phyloP scores from a whole-genome alignment of 2,888 invertebrate genomes.

The Ypsolopha scabrella region DNA sequence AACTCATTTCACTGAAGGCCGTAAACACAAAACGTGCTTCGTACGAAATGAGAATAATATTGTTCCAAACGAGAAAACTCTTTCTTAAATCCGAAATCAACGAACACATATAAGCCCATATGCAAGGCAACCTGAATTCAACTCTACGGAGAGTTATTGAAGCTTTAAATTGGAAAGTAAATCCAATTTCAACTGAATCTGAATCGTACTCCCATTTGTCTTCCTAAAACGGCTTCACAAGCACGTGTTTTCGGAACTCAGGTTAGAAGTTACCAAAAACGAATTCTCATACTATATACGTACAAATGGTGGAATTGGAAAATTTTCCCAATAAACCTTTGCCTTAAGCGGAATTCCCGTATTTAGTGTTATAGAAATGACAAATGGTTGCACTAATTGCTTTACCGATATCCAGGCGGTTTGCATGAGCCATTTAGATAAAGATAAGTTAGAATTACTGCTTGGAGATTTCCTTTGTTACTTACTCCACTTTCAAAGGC shows the following conservation, averaged over 20 bases:
- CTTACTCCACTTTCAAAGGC: no score
- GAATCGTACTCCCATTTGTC: background rate
- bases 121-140: no score
- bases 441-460: constrained; percentile 42
- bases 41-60: constrained; percentile 15
- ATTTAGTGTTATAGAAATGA: constrained; percentile 24
- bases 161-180: background rate
- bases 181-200: background rate
- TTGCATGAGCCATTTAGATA: constrained; percentile 52
- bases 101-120: no score
- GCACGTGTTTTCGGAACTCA: background rate
- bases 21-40: constrained; percentile 25
- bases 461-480: constrained; percentile 12
- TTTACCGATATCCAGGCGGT: constrained; percentile 36
- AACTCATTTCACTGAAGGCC: constrained; percentile 22
- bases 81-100: background rate
- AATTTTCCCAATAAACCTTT: constrained; percentile 54
- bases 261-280: background rate
- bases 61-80: background rate
- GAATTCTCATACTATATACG: background rate
- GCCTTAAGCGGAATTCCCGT: constrained; percentile 32
- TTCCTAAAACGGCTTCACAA: background rate
- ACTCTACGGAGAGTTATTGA: no score
- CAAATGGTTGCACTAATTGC: constrained; percentile 49
- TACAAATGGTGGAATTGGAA: background rate